These are phyloP conservation scores for Periparus ater DNA, from an alignment of 2,797 vertebrate species.

Conservation along the genomic window DNA sequence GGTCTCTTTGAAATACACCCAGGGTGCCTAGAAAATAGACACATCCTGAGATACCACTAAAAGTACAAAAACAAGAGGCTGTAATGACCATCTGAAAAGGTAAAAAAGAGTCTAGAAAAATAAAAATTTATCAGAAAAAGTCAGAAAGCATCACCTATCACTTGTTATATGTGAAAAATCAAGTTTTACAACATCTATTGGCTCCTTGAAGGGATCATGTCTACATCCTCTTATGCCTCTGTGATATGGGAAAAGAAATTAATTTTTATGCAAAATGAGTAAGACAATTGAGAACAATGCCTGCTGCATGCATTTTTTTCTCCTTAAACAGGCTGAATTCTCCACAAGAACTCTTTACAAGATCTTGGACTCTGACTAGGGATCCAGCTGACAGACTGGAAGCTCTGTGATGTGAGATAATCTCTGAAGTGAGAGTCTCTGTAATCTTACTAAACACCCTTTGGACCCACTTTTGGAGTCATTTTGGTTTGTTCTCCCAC, in stretches of 20 bases:
- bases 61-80: background rate
- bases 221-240: background rate
- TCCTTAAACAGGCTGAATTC: background rate
- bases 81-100: background rate
- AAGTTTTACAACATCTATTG: background rate
- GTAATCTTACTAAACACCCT: background rate
- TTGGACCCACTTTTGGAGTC: background rate
- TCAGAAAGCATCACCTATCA: background rate
- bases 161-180: background rate
- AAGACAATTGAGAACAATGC: background rate
- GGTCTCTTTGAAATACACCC: background rate
- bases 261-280: background rate
- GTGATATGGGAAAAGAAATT: background rate
- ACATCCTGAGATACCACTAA: background rate
- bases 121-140: background rate
- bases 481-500: background rate
- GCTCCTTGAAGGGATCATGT: background rate
- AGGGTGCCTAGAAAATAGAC: background rate
- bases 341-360: background rate
- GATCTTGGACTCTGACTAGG: background rate
- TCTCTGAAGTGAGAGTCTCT: background rate
- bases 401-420: background rate
- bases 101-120: background rate
- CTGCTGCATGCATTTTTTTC: background rate
- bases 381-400: accelerated